Percentiles rank a stretch among this genome's conserved stretches.
phyloP scores from a whole-genome alignment of 2,888 invertebrate genomes.

The Heliconius aoede region DNA sequence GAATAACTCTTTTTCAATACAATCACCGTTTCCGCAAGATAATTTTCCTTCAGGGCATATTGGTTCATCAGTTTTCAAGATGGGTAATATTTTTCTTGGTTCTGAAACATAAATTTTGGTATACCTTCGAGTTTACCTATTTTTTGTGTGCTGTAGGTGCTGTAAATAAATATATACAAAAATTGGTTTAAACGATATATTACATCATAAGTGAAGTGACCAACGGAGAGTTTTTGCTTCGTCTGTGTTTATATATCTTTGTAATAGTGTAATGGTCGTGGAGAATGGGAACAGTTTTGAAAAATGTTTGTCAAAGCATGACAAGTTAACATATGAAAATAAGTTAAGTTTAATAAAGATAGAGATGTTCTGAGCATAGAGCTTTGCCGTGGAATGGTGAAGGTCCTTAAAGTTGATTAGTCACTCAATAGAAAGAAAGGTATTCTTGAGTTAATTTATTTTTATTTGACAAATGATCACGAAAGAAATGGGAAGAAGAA shows the following conservation, averaged over 20 bases:
- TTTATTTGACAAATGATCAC: slow-evolving; percentile 39
- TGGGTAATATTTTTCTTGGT: slow-evolving; percentile 94
- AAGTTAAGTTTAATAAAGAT: slow-evolving; percentile 41
- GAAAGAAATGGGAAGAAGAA: slow-evolving; percentile 33
- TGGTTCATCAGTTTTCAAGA: slow-evolving; percentile 96
- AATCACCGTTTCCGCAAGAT: slow-evolving; percentile 96
- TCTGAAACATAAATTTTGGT: slow-evolving; percentile 83
- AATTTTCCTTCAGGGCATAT: slow-evolving; percentile 95
- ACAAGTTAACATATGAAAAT: slow-evolving; percentile 57
- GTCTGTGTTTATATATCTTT: slow-evolving; percentile 38
- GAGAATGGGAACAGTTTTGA: slow-evolving; percentile 46
- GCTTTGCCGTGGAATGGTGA: slow-evolving; percentile 44
- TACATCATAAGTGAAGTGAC: slow-evolving; percentile 39
- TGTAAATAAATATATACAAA: slow-evolving; percentile 12
- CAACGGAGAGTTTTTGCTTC: slow-evolving; percentile 40
- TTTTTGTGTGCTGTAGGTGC: slow-evolving; percentile 11
- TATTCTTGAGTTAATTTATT: slow-evolving; percentile 38
- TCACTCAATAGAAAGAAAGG: slow-evolving; percentile 44
- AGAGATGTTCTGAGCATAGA: slow-evolving; percentile 48
- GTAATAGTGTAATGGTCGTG: slow-evolving; percentile 37
- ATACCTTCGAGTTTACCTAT: slow-evolving; percentile 2
- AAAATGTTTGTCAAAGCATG: slow-evolving; percentile 51
- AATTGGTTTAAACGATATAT: background rate
- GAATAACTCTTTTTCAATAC: slow-evolving; percentile 95
- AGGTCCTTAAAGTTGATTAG: slow-evolving; percentile 49